These are phyloP conservation scores for Meiosimyza decipiens DNA, from an alignment of 2,888 invertebrate genomes.

Conservation along the genomic window DNA sequence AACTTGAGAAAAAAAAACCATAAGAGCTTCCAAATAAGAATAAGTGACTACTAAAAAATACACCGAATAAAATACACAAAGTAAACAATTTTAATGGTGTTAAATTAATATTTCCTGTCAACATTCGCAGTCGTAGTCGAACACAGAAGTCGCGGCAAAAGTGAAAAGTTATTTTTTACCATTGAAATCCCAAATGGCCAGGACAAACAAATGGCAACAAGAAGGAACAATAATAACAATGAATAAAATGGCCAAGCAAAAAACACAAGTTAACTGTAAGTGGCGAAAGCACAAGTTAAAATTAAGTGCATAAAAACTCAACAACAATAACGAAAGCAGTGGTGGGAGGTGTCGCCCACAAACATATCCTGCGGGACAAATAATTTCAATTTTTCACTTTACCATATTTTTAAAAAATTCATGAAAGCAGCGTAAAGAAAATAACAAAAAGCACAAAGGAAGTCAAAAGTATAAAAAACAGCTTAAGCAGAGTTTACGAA, in stretches of 20 bases:
- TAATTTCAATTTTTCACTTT: conserved; percentile 49
- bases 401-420: not conserved
- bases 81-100: conserved; percentile 39
- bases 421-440: too few species aligned
- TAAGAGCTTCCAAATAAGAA: too few species aligned
- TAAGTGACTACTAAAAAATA: not conserved
- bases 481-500: conserved; percentile 55
- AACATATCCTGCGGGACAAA: conserved; percentile 48
- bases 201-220: not conserved
- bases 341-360: not conserved
- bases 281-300: not conserved
- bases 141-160: conserved; percentile 17
- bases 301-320: conserved; percentile 10
- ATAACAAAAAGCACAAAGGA: too few species aligned
- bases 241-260: not conserved
- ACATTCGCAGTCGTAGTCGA: conserved; percentile 4
- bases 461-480: conserved; percentile 22
- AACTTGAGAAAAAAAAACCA: too few species aligned
- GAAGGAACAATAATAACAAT: not conserved
- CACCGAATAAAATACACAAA: not conserved
- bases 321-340: conserved; percentile 10
- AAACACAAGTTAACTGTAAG: not conserved
- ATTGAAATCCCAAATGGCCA: conserved; percentile 40
- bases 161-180: conserved; percentile 28
- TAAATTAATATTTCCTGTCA: conserved; percentile 42